A percentile compares a stretch with the other conserved stretches of the same genome.
Evolutionary conservation across 1,140 invertebrate genomes (phyloP).

Genomic region (Saccostrea glomerata): DNA sequence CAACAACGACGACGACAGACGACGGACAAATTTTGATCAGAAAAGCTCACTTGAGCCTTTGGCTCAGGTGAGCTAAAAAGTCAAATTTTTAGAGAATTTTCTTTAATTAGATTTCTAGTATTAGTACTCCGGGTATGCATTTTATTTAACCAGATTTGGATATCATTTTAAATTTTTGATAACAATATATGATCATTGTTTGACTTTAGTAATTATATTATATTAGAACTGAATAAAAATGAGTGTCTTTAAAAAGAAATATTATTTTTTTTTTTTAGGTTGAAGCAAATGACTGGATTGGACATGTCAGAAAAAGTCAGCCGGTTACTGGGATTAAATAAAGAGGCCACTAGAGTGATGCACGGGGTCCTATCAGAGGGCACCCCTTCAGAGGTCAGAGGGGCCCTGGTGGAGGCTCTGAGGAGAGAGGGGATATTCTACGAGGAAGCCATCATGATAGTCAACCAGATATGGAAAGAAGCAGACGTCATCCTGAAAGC

Average conservation of each 20-base stretch:
- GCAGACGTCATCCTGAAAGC: conserved; percentile 58
- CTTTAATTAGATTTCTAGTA: too few relatives aligned
- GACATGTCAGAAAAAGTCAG: conserved; percentile 71
- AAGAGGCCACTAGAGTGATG: conserved; percentile 66
- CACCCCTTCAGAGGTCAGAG: conserved; percentile 74
- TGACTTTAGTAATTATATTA: too few relatives aligned
- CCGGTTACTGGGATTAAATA: conserved; percentile 75
- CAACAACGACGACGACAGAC: too few relatives aligned
- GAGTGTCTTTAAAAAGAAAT: background rate
- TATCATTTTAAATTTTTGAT: too few relatives aligned
- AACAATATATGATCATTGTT: too few relatives aligned
- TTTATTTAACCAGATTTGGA: too few relatives aligned
- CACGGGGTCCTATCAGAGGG: conserved; percentile 79
- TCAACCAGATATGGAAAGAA: conserved; percentile 70
- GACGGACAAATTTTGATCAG: too few relatives aligned
- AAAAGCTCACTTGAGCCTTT: too few relatives aligned
- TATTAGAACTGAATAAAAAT: too few relatives aligned
- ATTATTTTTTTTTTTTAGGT: conserved; percentile 60
- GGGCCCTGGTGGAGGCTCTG: conserved; percentile 73
- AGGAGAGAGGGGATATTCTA: conserved; percentile 75
- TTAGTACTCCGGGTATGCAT: too few relatives aligned
- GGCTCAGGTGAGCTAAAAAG: too few relatives aligned
- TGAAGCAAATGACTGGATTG: conserved; percentile 69
- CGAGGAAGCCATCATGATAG: conserved; percentile 70
- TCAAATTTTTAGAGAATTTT: too few relatives aligned